Conservation (phyloP, 2,113 vertebrate species). For the Pituophis catenifer region DNA sequence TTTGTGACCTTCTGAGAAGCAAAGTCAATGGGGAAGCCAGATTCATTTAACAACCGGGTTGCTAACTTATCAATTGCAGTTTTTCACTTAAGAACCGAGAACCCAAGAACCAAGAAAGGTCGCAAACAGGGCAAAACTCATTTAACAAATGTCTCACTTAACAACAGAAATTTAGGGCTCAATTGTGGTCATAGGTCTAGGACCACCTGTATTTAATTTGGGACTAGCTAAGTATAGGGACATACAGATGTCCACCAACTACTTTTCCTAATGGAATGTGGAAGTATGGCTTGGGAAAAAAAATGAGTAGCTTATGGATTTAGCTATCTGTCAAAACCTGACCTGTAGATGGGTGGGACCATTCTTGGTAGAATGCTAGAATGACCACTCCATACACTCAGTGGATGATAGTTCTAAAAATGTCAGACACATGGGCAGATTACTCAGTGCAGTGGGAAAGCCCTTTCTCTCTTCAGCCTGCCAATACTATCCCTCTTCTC, state of each 20-base stretch:
- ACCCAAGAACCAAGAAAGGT: no score
- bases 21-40: no score
- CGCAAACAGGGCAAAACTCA: no score
- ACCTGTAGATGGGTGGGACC: neutral
- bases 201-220: neutral
- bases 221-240: neutral
- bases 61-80: no score
- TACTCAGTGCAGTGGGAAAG: neutral
- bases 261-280: neutral
- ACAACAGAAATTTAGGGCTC: no score
- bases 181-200: no score
- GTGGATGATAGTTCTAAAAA: neutral
- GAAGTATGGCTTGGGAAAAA: neutral
- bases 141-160: no score
- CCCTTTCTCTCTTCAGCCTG: neutral
- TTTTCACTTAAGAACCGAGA: no score
- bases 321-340: neutral
- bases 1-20: no score
- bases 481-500: neutral
- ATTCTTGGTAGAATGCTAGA: neutral
- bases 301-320: neutral
- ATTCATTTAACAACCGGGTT: no score
- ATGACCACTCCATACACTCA: neutral
- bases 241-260: neutral
- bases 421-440: neutral